Base-by-base conservation (phyloP, 2,888 invertebrate genomes). In the Ramazzottius varieornatus region DNA sequence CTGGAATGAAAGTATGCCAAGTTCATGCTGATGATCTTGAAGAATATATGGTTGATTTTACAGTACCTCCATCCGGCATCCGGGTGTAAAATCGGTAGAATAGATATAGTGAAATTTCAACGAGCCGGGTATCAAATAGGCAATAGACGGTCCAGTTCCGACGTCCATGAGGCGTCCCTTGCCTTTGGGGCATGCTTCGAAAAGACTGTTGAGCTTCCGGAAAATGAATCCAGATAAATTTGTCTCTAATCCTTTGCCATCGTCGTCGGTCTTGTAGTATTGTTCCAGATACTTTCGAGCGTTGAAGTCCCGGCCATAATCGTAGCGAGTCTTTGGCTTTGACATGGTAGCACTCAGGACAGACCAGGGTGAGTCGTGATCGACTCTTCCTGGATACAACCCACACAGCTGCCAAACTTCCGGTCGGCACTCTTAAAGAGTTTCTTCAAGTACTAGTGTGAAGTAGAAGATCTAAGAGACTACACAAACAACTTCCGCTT, bases 61-160 rank as follows among this genome's bases (percentile, higher is more conserved):
- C n/a, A n/a, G n/a, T 29, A 54, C 54, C 54, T 54, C 54, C 54
- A 54, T 54, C 54, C 54, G 54, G 24, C 54, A 54, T 29, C 54
- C 54, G 4, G 54, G 54, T 24, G 54, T 54, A 29, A 54, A 54
- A 54, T 54, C 54, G n/a, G 54, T 24, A 4, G n/a, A n/a, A 29
- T 54, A 54, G 29, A 54, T 54, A 29, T 54, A 54, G 29, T 54
- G 54, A 54, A 54, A 54, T 29, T 54, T 54, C 29, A 54, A 24
- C 29, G 54, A 54, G 29, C 20, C 54, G 4, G 54, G 54, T 13
- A 54, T 54, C 4, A 54, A 24, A 24, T 24, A 54, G 4, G 54
- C 54, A 29, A 54, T 54, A 8, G 54, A 54, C 29, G 54, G 54
- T 16, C 54, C 54, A 4, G 54, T 54, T 8, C 54, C 54, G 16